Percentiles rank a stretch among this genome's conserved stretches.
Evolutionary conservation across 2,113 vertebrate species (phyloP).

Genomic region (Equus quagga): DNA sequence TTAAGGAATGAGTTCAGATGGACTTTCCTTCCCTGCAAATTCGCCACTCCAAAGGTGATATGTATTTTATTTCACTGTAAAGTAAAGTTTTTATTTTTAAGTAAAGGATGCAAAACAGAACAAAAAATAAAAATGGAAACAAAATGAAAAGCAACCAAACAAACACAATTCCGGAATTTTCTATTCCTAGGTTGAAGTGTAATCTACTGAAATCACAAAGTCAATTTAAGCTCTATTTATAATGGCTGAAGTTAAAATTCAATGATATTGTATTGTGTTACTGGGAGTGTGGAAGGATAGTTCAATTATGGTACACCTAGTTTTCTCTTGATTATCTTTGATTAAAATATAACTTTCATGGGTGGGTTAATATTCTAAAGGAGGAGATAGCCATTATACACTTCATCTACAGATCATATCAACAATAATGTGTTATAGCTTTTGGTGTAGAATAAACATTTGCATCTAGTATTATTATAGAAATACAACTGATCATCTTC

Average conservation of each 20-base stretch:
- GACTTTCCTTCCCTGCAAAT: not conserved
- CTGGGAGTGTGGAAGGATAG: not conserved
- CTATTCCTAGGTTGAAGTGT: not conserved
- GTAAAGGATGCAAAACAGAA: not conserved
- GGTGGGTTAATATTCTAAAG: not conserved
- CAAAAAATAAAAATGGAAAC: not conserved
- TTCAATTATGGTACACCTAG: not conserved
- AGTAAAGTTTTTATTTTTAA: not conserved
- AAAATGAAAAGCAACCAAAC: not conserved
- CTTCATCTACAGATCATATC: slow-evolving; percentile 19
- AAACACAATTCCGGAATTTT: not conserved
- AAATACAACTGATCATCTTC: slow-evolving; percentile 50
- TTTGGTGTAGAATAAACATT: slow-evolving; percentile 63
- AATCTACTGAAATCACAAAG: not conserved
- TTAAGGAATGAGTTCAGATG: not conserved
- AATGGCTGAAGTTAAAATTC: not conserved
- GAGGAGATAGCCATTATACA: not conserved
- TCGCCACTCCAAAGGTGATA: not conserved
- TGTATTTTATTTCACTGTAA: not conserved
- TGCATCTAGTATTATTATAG: slow-evolving; percentile 69
- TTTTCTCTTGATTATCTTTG: slow-evolving; percentile 35
- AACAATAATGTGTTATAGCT: slow-evolving; percentile 59
- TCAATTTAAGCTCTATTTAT: not conserved
- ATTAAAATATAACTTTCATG: not conserved
- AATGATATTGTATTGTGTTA: not conserved